Evolutionary conservation across 37 sponge, comb jelly and placozoan genomes (phyloP).

Genomic region (Spongilla lacustris): DNA sequence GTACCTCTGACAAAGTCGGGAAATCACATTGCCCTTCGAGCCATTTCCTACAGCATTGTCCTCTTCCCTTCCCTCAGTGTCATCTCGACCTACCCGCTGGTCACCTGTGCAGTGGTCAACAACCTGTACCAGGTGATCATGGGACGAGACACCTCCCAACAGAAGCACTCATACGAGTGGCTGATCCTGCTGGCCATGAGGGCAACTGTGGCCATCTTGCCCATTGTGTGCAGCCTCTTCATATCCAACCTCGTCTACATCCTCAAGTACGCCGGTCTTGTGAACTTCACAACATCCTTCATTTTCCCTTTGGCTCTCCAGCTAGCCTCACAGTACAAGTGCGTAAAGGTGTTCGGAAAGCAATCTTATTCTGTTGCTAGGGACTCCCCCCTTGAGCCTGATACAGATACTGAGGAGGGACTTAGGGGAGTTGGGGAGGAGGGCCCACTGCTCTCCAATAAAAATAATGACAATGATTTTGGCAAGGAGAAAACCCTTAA

Average conservation of each 20-base stretch:
- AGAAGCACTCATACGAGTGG: neutral
- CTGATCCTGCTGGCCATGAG: conserved; percentile 21
- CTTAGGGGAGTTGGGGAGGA: conserved; percentile 2
- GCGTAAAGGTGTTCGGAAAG: conserved; percentile 26
- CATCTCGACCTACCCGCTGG: conserved; percentile 61
- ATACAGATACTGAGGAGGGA: conserved; percentile 23
- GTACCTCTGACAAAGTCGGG: neutral
- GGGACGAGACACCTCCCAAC: conserved; percentile 31
- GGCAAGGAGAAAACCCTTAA: neutral
- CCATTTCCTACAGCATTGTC: conserved; percentile 57
- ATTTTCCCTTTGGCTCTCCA: conserved; percentile 51
- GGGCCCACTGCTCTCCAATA: neutral
- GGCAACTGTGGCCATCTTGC: conserved; percentile 32
- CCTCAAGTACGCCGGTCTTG: conserved; percentile 49
- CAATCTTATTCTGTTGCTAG: conserved; percentile 34
- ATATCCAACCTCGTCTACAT: conserved; percentile 63
- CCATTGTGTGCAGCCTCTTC: conserved; percentile 56
- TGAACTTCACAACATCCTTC: conserved; percentile 43
- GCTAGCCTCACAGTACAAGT: conserved; percentile 42
- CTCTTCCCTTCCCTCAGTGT: conserved; percentile 67
- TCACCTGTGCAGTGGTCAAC: conserved; percentile 40
- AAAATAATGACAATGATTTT: neutral
- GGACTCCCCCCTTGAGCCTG: conserved; percentile 18
- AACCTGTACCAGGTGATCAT: conserved; percentile 49
- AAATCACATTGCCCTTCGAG: conserved; percentile 14